Evolutionary conservation across 2,888 invertebrate species (phyloP).

Genomic region (Ypsolopha sequella): DNA sequence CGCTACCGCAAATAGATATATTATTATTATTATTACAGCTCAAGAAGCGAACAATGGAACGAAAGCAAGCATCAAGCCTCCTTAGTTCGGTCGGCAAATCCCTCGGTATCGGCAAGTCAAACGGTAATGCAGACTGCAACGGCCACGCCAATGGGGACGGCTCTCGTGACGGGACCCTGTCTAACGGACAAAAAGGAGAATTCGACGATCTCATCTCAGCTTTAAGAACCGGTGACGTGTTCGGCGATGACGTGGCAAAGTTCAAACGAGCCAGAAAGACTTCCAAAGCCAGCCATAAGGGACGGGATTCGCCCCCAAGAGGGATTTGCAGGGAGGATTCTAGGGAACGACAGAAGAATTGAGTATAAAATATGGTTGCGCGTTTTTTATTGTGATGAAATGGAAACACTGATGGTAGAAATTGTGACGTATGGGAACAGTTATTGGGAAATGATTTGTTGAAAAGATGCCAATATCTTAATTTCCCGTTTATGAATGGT

Average conservation of each 20-base stretch:
- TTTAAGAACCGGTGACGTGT: constrained; percentile 92
- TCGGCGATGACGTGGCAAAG: constrained; percentile 95
- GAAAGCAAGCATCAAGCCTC: constrained; percentile 85
- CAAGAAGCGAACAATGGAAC: constrained; percentile 88
- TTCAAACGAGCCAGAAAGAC: constrained; percentile 71
- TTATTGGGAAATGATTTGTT: not conserved
- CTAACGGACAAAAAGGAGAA: constrained; percentile 81
- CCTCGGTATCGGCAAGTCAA: constrained; percentile 71
- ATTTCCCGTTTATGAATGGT: too few species aligned
- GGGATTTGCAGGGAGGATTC: constrained; percentile 57
- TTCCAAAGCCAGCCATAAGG: constrained; percentile 51
- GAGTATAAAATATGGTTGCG: constrained; percentile 14
- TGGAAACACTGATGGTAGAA: not conserved
- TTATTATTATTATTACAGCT: constrained; percentile 69
- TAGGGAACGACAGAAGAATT: constrained; percentile 59
- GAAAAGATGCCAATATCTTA: not conserved
- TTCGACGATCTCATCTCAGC: constrained; percentile 97
- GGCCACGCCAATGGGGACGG: constrained; percentile 49
- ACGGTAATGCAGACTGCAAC: constrained; percentile 64
- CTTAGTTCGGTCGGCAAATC: constrained; percentile 81
- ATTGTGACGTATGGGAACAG: not conserved
- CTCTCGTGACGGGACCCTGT: constrained; percentile 41
- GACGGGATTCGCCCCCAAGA: constrained; percentile 56
- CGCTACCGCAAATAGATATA: too few species aligned
- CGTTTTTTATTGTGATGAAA: not conserved